Conservation (phyloP, 2,797 vertebrate species). For the Mormyrops attenuatus region DNA sequence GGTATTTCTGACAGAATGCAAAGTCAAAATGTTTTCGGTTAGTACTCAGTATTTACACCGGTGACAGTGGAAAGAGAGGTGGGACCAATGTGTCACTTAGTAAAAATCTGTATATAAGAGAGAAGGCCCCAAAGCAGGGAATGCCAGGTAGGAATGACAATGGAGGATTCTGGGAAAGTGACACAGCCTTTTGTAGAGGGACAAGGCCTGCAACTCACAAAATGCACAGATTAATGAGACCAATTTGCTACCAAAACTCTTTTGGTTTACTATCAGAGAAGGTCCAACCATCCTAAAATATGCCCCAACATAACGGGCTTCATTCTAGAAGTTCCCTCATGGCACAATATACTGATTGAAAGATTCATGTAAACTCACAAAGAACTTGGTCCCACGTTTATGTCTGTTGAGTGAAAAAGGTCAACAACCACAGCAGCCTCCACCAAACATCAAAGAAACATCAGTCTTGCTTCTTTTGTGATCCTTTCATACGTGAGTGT, state of each 20-base stretch:
- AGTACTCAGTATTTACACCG: constrained; percentile 90
- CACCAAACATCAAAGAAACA: constrained; percentile 16
- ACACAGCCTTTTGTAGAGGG: constrained; percentile 53
- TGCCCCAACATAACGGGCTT: constrained; percentile 23
- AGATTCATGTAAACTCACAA: constrained; percentile 33
- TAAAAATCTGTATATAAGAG: constrained; percentile 79
- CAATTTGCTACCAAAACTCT: constrained; percentile 17
- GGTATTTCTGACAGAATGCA: constrained; percentile 85
- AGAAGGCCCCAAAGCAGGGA: constrained; percentile 70
- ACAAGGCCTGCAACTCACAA: constrained; percentile 28
- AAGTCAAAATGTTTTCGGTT: constrained; percentile 80
- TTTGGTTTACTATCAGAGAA: constrained; percentile 28
- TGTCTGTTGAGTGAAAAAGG: constrained; percentile 35
- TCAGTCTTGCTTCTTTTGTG: constrained; percentile 10
- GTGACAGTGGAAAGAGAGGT: constrained; percentile 74
- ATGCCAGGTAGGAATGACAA: constrained; percentile 65
- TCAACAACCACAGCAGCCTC: constrained; percentile 39
- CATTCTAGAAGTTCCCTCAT: constrained; percentile 29
- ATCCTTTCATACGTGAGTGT: background rate
- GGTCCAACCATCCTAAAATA: constrained; percentile 24
- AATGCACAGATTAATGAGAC: constrained; percentile 23
- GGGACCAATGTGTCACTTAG: constrained; percentile 65
- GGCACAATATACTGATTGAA: constrained; percentile 30
- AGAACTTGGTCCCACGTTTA: constrained; percentile 53
- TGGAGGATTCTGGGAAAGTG: constrained; percentile 55